phyloP scores from a whole-genome alignment of 2,888 invertebrate species.

The Scaptodrosophila latifasciaeformis region DNA sequence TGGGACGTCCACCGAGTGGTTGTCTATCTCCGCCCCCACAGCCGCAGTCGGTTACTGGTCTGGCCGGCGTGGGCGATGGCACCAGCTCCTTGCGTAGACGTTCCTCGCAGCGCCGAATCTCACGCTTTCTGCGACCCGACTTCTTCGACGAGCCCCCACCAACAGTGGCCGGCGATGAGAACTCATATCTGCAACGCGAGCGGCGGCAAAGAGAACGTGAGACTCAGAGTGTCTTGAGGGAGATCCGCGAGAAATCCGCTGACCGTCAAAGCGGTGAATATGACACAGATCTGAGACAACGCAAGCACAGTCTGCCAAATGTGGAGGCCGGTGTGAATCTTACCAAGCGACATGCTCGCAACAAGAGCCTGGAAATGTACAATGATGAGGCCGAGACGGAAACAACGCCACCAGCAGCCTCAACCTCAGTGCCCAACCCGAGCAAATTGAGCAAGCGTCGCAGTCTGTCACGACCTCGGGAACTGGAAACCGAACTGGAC shows the following conservation, averaged over 20 bases:
- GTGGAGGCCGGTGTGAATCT: conserved; percentile 27
- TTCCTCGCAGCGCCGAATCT: conserved; percentile 79
- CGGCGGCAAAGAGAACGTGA: conserved; percentile 82
- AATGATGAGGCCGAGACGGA: conserved; percentile 34
- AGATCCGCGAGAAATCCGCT: conserved; percentile 80
- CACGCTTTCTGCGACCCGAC: conserved; percentile 85
- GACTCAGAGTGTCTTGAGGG: conserved; percentile 81
- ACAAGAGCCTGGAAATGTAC: conserved; percentile 72
- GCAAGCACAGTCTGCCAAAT: conserved; percentile 54
- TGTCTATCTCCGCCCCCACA: conserved; percentile 64
- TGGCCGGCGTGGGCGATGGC: conserved; percentile 34
- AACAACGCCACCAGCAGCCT: conserved; percentile 6
- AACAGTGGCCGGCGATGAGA: conserved; percentile 77
- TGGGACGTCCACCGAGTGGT: conserved; percentile 71
- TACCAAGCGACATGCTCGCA: conserved; percentile 60
- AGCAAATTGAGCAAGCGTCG: conserved; percentile 36
- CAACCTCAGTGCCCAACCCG: neutral
- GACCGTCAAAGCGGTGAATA: conserved; percentile 73
- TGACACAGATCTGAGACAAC: conserved; percentile 43
- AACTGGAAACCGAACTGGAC: conserved; percentile 50
- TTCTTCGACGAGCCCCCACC: conserved; percentile 80
- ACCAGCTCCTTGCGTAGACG: conserved; percentile 64
- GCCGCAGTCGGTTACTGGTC: conserved; percentile 17
- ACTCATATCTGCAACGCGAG: conserved; percentile 77
- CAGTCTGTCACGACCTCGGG: conserved; percentile 59